Evolutionary conservation across 1,140 invertebrate genomes (phyloP).

Genomic region (Tetragonula clypearis): DNA sequence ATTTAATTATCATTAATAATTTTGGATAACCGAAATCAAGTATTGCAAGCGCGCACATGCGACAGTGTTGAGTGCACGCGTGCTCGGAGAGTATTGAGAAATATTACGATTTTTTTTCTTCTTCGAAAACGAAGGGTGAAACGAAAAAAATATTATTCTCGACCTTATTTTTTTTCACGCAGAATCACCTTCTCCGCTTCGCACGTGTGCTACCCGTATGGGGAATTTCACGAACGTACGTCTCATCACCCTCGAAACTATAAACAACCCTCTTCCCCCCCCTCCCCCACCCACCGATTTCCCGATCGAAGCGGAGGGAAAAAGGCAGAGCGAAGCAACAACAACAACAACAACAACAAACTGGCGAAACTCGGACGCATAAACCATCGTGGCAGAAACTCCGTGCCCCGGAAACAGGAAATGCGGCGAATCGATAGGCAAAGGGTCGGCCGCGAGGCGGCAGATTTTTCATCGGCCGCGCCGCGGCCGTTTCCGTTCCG

Average conservation of each 20-base stretch:
- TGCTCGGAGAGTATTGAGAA: too few relatives aligned
- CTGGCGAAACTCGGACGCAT: constrained; percentile 1
- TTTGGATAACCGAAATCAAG: too few relatives aligned
- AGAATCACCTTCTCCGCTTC: too few relatives aligned
- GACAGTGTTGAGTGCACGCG: too few relatives aligned
- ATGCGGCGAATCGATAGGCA: constrained; percentile 28
- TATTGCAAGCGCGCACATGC: too few relatives aligned
- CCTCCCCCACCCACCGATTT: neutral
- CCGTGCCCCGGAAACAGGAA: neutral
- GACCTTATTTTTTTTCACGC: too few relatives aligned
- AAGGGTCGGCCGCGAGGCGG: constrained; percentile 32
- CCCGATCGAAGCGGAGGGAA: neutral
- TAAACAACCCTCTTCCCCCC: neutral
- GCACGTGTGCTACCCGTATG: neutral
- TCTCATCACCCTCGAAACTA: neutral
- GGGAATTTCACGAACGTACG: neutral
- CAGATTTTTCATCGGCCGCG: constrained; percentile 53
- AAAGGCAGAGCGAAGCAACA: neutral
- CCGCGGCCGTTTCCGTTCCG: constrained; percentile 1
- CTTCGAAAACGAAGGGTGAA: too few relatives aligned
- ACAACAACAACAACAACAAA: neutral
- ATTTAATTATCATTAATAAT: too few relatives aligned
- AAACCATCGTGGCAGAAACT: constrained; percentile 4
- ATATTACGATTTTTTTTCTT: too few relatives aligned
- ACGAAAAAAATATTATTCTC: too few relatives aligned